A percentile compares a stretch with the other conserved stretches of the same genome.
Conservation (phyloP, 1,140 invertebrate species). For the Pissodes strobi region DNA sequence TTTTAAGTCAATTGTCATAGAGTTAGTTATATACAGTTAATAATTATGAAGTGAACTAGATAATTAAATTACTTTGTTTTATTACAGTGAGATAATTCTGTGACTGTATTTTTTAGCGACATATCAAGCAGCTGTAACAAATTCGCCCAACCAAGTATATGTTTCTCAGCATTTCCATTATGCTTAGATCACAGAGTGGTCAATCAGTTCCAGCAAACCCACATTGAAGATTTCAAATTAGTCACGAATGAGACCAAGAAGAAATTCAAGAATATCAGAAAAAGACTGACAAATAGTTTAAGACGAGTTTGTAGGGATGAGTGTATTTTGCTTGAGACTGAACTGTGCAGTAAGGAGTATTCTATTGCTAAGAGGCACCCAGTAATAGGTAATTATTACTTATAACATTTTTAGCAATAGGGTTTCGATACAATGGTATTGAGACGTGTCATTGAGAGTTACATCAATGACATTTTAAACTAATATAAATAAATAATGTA, state of each 20-base stretch:
- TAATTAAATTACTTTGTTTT: too few species aligned
- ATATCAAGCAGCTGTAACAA: constrained; percentile 75
- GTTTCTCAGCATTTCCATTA: constrained; percentile 89
- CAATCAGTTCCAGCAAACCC: constrained; percentile 59
- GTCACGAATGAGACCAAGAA: constrained; percentile 58
- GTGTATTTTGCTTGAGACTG: constrained; percentile 87
- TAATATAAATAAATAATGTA: too few species aligned
- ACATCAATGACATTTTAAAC: too few species aligned
- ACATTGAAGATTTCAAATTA: constrained; percentile 45
- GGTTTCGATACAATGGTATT: too few species aligned
- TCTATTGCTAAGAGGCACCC: constrained; percentile 91
- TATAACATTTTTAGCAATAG: too few species aligned
- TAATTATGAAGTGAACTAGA: too few species aligned
- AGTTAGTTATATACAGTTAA: too few species aligned
- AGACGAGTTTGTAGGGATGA: constrained; percentile 86
- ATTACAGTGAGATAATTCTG: too few species aligned
- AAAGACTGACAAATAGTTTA: constrained; percentile 56
- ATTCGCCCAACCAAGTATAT: constrained; percentile 84
- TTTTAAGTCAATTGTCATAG: too few species aligned
- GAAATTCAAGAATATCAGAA: constrained; percentile 48
- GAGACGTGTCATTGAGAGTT: too few species aligned
- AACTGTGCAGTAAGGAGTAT: constrained; percentile 90
- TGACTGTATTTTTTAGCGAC: constrained; percentile 69
- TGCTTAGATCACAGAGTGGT: constrained; percentile 72
- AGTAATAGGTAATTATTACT: constrained; percentile 69